These are phyloP conservation scores for Peromyscus eremicus DNA, from an alignment of 2,797 vertebrate species.

Conservation along the genomic window DNA sequence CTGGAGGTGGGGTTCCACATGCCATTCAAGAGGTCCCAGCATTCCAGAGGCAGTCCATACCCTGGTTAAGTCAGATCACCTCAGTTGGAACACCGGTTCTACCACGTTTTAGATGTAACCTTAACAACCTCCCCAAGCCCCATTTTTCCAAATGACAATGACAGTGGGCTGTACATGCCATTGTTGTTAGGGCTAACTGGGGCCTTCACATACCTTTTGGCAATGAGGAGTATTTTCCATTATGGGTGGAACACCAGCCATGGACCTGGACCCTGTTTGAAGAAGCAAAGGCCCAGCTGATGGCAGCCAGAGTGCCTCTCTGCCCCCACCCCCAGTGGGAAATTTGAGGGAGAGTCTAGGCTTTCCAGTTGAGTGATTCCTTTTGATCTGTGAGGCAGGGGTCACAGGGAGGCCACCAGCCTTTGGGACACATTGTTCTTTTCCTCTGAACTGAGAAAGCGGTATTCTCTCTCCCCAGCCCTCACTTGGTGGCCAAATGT, in stretches of 20 bases:
- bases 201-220: not conserved
- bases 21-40: not conserved
- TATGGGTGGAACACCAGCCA: not conserved
- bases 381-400: constrained; percentile 14
- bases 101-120: not conserved
- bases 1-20: not conserved
- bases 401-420: constrained; percentile 23
- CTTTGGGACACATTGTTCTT: constrained; percentile 70
- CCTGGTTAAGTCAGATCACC: not conserved
- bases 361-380: constrained; percentile 57
- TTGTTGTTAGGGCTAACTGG: not conserved
- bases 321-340: not conserved
- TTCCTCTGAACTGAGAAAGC: constrained; percentile 42
- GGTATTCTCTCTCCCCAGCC: not conserved
- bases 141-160: not conserved
- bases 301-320: not conserved
- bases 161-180: not conserved
- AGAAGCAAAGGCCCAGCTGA: not conserved
- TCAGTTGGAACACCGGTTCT: not conserved
- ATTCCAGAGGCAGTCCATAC: not conserved
- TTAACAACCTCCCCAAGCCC: not conserved
- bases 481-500: not conserved
- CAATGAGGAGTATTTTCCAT: not conserved
- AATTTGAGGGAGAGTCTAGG: not conserved
- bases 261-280: not conserved